Evolutionary conservation across 2,797 vertebrate species (phyloP), one percentile per base, ranked within the genome.

Genomic region (Sebastes taczanowskii): DNA sequence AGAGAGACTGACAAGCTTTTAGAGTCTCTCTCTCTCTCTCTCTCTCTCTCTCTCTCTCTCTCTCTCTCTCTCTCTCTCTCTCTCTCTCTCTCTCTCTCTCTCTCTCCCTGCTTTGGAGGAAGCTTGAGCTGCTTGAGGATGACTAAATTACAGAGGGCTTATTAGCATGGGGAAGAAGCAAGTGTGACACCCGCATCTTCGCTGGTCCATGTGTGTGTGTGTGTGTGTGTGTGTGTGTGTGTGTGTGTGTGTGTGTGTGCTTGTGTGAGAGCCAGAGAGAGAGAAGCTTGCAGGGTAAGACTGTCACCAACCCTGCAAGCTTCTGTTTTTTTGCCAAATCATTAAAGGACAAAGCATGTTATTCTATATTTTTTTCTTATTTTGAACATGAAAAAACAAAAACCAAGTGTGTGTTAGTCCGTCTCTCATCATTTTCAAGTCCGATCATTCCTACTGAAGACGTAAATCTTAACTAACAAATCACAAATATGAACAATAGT

Each of bases 81-180:
- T 9, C 65, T 53, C 25, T 29, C 14, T 9, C 65, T 11, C 18
- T 3, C 14, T 18, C 7, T 9, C 60, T 11, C 18, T 5, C 34
- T 27, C 66, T 1, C 61, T 23, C 20, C 63, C 60, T 27, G 80
- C 59, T 27, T 27, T 27, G 4, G 4, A 27, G 27, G 5, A 27
- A 27, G 27, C 27, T 70, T 49, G 59, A 76, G 66, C 72, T 74
- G 52, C 77, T 81, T 78, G 67, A 91, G 72, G 60, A 83, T 68
- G 80, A 89, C 88, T 85, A 83, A 82, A 88, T 89, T 87, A 90
- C 81, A 82, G 70, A 71, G 72, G 20, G 52, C 74, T 85, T 80
- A 91, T 94, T 92, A 93, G 76, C 79, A 92, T 90, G 79, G 62
- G 85, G 16, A 65, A 73, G 63, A 88, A 71, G 84, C 72, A 85